Conservation (phyloP, 1,140 invertebrate genomes). For the Liolophura sinensis region DNA sequence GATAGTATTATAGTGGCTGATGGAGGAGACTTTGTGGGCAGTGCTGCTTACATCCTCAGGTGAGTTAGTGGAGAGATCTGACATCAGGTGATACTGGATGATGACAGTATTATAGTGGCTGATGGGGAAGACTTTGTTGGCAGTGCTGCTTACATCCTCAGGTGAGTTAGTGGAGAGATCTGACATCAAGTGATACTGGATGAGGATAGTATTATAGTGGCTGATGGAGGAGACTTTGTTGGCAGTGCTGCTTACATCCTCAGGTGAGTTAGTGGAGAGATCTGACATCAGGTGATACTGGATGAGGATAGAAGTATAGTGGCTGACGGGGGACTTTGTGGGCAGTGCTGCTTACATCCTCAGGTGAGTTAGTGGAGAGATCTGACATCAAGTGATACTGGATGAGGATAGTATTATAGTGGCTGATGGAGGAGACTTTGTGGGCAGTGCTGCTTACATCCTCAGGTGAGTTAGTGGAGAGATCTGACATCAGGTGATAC, state of each 20-base stretch:
- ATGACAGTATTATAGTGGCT: constrained; percentile 63
- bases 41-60: constrained; percentile 68
- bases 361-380: too few species aligned
- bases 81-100: constrained; percentile 14
- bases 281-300: too few species aligned
- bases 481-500: too few species aligned
- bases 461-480: constrained; percentile 43
- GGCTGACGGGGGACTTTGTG: too few species aligned
- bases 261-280: constrained; percentile 30
- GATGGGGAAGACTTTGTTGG: constrained; percentile 74
- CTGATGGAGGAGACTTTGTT: constrained; percentile 73
- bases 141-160: constrained; percentile 68
- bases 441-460: constrained; percentile 70
- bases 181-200: too few species aligned
- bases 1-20: constrained; percentile 66
- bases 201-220: constrained; percentile 63
- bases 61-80: constrained; percentile 15
- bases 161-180: constrained; percentile 27
- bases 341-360: too few species aligned
- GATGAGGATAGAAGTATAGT: too few species aligned
- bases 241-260: constrained; percentile 70
- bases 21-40: constrained; percentile 73
- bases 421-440: constrained; percentile 72
- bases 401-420: constrained; percentile 63
- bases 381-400: too few species aligned